Base-by-base conservation (phyloP, 2,888 invertebrate genomes). In the Lochmaea capreae region DNA sequence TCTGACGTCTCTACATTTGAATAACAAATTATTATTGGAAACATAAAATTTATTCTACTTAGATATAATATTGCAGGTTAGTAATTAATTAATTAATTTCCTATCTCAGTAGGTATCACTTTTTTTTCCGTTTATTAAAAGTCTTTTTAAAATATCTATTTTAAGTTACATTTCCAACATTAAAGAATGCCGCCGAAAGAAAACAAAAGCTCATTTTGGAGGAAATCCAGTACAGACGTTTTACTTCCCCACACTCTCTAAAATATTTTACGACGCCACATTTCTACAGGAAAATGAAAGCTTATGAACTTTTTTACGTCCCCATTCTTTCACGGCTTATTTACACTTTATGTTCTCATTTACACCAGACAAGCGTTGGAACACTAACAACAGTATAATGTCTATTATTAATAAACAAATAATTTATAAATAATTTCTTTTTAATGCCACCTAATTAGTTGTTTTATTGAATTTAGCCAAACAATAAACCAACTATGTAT, bases 281-380 rank as follows among this genome's bases (percentile, higher is more conserved):
- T 70, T 70, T 61, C 39, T 26, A 16, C 61, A 18, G 63, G 70
- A 63, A 70, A 70, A 70, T 70, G 70, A 65, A 70, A 70, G 71
- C 71, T 71, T 71, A 65, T 71, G 71, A 71, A 71, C 65, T 71
- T 71, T 71, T 71, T 71, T 71, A 71, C 65, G 65, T 46, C 18
- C 71, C 58, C 42, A 71, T 65, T 71, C 26, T 52, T 46, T 43
- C 58, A 10, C 65, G 71, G 71, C 65, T 71, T 71, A 71, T 71
- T 71, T 46, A 71, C 58, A 46, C 65, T 71, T 71, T 71, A 71
- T 71, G 58, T 65, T 65, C 71, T 71, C 65, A 65, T 71, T 71
- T 71, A 43, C 42, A 33, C 42, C 42, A 42, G 65, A 58, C 42
- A 11, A 42, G 43, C 43, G 22, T 52, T 43, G 43, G 57, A 22